Conservation (phyloP, 2,797 vertebrate genomes). For the Ctenopoma kingsleyae region DNA sequence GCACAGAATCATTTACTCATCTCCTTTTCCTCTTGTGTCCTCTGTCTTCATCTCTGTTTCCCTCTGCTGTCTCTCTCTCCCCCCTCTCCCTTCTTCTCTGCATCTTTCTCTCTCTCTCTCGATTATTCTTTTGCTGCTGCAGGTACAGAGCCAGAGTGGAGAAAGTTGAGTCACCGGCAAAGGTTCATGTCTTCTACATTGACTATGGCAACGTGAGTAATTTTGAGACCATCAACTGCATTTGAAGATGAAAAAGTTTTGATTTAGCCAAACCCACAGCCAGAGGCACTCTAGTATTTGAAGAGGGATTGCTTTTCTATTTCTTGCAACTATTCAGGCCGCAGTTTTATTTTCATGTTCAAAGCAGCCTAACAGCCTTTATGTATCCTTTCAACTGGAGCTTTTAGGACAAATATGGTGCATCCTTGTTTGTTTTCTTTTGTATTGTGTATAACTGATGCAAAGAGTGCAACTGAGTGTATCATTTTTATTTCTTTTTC, state of each 20-base stretch:
- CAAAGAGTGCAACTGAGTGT: slow-evolving; percentile 26
- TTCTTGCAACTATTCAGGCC: slow-evolving; percentile 38
- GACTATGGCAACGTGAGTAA: slow-evolving; percentile 97
- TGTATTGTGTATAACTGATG: slow-evolving; percentile 37
- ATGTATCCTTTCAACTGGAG: slow-evolving; percentile 36
- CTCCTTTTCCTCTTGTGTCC: slow-evolving; percentile 67
- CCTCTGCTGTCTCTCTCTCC: slow-evolving; percentile 23
- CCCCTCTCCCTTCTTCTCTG: slow-evolving; percentile 2
- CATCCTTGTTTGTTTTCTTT: slow-evolving; percentile 41
- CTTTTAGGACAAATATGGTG: slow-evolving; percentile 47
- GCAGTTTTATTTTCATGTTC: slow-evolving; percentile 49
- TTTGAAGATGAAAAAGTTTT: slow-evolving; percentile 21
- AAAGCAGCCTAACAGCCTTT: slow-evolving; percentile 39
- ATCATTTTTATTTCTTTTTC: slow-evolving; percentile 45
- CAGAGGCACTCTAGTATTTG: slow-evolving; percentile 28
- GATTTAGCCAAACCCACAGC: slow-evolving; percentile 24
- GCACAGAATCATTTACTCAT: slow-evolving; percentile 80
- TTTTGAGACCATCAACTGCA: slow-evolving; percentile 11
- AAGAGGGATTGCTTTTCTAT: slow-evolving; percentile 34
- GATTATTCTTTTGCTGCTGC: slow-evolving; percentile 56
- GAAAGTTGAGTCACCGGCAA: slow-evolving; percentile 91
- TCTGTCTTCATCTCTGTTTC: slow-evolving; percentile 61
- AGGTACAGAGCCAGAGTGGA: slow-evolving; percentile 98
- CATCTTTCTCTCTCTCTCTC: slow-evolving; percentile 17
- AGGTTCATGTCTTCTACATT: slow-evolving; percentile 96